Base-by-base conservation (phyloP, 1,140 invertebrate genomes). In the Hypothenemus hampei region DNA sequence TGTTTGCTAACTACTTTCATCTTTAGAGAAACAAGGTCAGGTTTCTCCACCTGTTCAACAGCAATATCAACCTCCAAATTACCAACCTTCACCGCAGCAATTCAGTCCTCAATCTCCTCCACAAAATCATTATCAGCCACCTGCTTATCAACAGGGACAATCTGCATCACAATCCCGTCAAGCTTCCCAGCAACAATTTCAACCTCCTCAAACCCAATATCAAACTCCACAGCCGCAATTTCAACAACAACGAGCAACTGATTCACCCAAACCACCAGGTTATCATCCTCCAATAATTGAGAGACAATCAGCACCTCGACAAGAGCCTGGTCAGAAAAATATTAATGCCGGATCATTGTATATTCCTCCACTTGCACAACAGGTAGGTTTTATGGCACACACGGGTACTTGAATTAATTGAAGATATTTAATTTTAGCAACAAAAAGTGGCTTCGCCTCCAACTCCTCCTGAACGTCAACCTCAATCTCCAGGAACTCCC, bases 381-480 rank as follows among this genome's bases (percentile, higher is more conserved):
- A 66, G 41, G 56, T 57, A 22, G 35, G 46, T 31, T 19, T 31
- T n/a, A n/a, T n/a, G n/a, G n/a, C n/a, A n/a, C n/a, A n/a, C n/a
- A n/a, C 10, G 2, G 33, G 13, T 35, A 35, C 5, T 1, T 29
- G 20, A 16, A 5, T 23, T 18, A 4, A 13, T 4, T 29, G 8
- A 23, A n/a, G n/a, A n/a, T n/a, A n/a, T n/a, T n/a, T n/a, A n/a
- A n/a, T n/a, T 15, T 10, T 60, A 65, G 44, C 66, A 66, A 35
- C 61, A 59, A 52, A 47, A 52, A 29, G 35, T 61, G 7, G 43
- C 49, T 24, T 53, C 36, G 16, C 64, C 65, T 7, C 60, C 67
- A 13, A 39, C 60, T 66, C 72, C 61, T 61, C 72, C 71, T 8
- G 77, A 79, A 22, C 73, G 11, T 60, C 20, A 73, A 73, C 39